Conservation (phyloP, 2,113 vertebrate genomes). For the Ancistrus triradiatus region DNA sequence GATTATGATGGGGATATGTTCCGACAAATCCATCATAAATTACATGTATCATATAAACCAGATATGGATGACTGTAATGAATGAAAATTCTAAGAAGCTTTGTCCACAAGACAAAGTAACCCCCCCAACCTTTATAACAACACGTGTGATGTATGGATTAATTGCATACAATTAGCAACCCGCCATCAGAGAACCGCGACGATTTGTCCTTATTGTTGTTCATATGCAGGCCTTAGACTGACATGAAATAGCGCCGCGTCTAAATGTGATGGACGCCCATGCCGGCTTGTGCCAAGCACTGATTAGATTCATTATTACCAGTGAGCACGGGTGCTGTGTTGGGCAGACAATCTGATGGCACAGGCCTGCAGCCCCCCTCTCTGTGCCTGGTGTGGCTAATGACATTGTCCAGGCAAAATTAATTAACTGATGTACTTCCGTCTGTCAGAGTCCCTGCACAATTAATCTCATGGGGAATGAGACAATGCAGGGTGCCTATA, state of each 20-base stretch:
- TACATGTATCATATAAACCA: too few relatives aligned
- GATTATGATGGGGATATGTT: too few relatives aligned
- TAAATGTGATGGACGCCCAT: constrained; percentile 13
- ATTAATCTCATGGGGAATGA: constrained; percentile 46
- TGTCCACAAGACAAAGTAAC: too few relatives aligned
- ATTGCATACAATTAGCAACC: constrained; percentile 24
- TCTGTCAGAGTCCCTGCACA: constrained; percentile 34
- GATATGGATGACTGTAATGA: too few relatives aligned
- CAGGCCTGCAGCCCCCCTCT: constrained; percentile 7
- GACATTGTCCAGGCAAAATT: constrained; percentile 45
- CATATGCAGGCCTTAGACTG: constrained; percentile 25
- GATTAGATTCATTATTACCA: constrained; percentile 39
- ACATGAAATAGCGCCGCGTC: constrained; percentile 21
- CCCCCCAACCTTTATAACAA: too few relatives aligned
- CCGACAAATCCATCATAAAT: too few relatives aligned
- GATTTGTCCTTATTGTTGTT: constrained; percentile 25
- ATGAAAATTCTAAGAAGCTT: too few relatives aligned
- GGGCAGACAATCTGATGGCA: constrained; percentile 36
- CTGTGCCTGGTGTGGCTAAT: constrained; percentile 36
- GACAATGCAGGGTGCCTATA: constrained; percentile 45
- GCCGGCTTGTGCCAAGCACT: constrained; percentile 38
- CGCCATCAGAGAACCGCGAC: not conserved
- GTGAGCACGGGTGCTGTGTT: constrained; percentile 9
- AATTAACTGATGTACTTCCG: constrained; percentile 52
- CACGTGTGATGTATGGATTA: too few relatives aligned